Base-by-base conservation (phyloP, 2,113 vertebrate species). In the Hemiprocne comata region DNA sequence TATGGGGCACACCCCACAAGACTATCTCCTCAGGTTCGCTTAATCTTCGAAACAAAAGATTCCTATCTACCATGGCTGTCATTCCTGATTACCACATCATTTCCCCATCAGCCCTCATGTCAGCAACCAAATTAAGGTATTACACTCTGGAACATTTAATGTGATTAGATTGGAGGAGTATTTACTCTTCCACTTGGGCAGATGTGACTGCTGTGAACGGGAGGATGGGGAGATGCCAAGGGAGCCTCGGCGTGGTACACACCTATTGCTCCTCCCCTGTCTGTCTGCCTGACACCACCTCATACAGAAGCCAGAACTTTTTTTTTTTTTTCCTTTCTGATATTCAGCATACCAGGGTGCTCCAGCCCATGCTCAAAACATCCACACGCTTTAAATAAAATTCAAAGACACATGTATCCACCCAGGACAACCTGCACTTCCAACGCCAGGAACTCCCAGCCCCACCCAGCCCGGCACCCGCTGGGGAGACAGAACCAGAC, bases 111-210 rank as follows among this genome's bases (percentile, higher is more conserved):
- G 91, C 92, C 75, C 51, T 92, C 73, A 57, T 97, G 95, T 92
- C 96, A 96, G 95, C 96, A 95, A 67, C 73, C 79, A 90, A 95
- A 95, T 95, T 93, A 96, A 96, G 85, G 96, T 58, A 93, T 97
- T 95, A 94, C 95, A 71, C 55, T 46, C 75, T 21, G 93, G 74
- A 87, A 93, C 94, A 62, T 87, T 94, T 91, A 85, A 89, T 1
- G n/a, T 72, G 94, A 94, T 97, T 91, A 93, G 75, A 77, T 80
- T 9, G 33, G 60, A 95, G 81, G 38, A 85, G 82, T 85, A 51
- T 91, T 85, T 33, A 91, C 87, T 62, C 89, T 79, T 92, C 90
- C 92, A 79, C 25, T 77, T 53, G 80, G 72, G 62, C 61, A 93
- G 82, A 71, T 67, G 42, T 0, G 31, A 75, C 38, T 76, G 81